Evolutionary conservation across 2,888 invertebrate species (phyloP).

Genomic region (Apantesis nais): DNA sequence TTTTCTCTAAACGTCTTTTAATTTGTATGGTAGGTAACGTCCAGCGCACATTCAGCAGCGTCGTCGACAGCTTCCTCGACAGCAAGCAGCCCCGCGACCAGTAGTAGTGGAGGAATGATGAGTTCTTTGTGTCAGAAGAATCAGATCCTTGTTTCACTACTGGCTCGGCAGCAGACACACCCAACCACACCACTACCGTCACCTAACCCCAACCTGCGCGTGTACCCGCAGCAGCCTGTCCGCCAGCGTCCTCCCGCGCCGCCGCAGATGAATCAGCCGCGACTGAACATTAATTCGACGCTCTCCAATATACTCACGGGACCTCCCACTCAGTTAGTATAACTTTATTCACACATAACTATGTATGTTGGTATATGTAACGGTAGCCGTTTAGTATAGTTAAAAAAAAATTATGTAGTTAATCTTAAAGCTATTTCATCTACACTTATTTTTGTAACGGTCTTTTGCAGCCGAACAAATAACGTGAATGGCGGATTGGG

Average conservation of each 20-base stretch:
- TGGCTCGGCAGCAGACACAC: conserved; percentile 90
- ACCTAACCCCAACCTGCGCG: conserved; percentile 88
- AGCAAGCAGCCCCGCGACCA: conserved; percentile 41
- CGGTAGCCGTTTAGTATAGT: too few species aligned
- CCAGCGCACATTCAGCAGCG: conserved; percentile 81
- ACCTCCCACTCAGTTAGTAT: conserved; percentile 54
- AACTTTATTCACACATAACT: background rate
- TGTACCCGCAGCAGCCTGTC: conserved; percentile 57
- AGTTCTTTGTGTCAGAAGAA: conserved; percentile 93
- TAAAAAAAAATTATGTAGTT: background rate
- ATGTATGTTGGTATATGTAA: background rate
- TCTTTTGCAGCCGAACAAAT: conserved; percentile 54
- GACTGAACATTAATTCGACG: conserved; percentile 57
- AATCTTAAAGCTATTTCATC: background rate
- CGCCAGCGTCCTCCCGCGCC: conserved; percentile 59
- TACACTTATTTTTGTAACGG: background rate
- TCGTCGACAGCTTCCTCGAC: conserved; percentile 71
- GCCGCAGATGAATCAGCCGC: conserved; percentile 44
- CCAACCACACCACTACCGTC: conserved; percentile 89
- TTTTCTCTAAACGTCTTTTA: background rate
- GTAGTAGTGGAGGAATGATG: conserved; percentile 73
- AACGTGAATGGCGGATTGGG: conserved; percentile 66
- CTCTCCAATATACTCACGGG: conserved; percentile 66
- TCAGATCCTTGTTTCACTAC: conserved; percentile 92
- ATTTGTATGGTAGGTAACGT: conserved; percentile 78